These are phyloP conservation scores for Calliphora vicina DNA, from an alignment of 1,140 invertebrate genomes.

Conservation along the genomic window DNA sequence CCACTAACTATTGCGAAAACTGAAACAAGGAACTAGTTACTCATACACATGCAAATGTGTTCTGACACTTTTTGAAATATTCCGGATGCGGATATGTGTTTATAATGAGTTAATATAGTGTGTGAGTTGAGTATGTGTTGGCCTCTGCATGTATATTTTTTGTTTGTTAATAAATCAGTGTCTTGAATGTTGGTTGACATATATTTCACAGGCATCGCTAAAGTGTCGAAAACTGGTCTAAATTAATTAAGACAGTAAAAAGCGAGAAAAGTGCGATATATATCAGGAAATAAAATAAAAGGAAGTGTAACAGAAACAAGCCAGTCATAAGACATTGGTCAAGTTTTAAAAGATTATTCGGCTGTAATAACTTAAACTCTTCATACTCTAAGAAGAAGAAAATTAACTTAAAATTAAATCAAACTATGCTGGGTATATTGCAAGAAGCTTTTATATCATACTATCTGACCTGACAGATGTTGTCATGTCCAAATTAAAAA, in stretches of 20 bases:
- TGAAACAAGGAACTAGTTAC: neutral
- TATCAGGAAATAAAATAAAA: no score
- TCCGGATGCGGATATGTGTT: neutral
- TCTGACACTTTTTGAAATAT: neutral
- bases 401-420: no score
- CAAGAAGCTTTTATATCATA: no score
- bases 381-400: no score
- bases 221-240: constrained; percentile 31
- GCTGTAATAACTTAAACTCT: no score
- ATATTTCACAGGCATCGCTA: constrained; percentile 12
- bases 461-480: no score
- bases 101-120: constrained; percentile 27
- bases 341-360: no score
- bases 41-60: neutral
- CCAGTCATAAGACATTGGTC: no score
- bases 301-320: no score
- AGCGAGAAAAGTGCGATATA: neutral
- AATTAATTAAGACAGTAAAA: constrained; percentile 23
- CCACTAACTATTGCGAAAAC: no score
- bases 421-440: no score
- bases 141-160: neutral
- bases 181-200: constrained; percentile 16
- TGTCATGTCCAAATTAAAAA: no score
- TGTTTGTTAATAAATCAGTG: constrained; percentile 23
- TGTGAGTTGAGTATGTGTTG: neutral